Conservation (phyloP, 2,888 invertebrate species). For the Melieria crassipennis region DNA sequence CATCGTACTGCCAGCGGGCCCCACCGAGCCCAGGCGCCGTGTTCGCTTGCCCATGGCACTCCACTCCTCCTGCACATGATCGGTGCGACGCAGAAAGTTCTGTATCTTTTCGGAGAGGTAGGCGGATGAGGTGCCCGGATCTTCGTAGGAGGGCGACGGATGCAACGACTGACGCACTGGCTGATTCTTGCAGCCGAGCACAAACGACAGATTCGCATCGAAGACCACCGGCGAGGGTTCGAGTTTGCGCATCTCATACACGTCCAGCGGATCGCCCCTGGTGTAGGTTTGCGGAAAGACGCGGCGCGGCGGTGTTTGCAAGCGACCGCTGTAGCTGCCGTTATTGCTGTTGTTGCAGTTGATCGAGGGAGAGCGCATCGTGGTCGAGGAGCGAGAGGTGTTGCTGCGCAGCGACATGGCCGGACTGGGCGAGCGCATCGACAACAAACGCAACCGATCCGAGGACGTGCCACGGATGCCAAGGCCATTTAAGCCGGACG, state of each 20-base stretch:
- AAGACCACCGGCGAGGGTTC: conserved; percentile 84
- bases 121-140: conserved; percentile 81
- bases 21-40: conserved; percentile 57
- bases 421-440: conserved; percentile 71
- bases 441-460: conserved; percentile 50
- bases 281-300: conserved; percentile 74
- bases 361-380: conserved; percentile 38
- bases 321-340: conserved; percentile 25
- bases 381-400: conserved; percentile 51
- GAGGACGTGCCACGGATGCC: conserved; percentile 33
- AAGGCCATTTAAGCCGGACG: conserved; percentile 23
- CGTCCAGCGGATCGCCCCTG: conserved; percentile 66
- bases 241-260: conserved; percentile 72
- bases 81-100: conserved; percentile 82
- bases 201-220: conserved; percentile 83
- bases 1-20: conserved; percentile 25
- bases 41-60: conserved; percentile 71
- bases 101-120: conserved; percentile 80
- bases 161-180: conserved; percentile 75
- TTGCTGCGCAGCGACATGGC: conserved; percentile 56
- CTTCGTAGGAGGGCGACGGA: conserved; percentile 80
- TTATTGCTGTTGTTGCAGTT: conserved; percentile 16
- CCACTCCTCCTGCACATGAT: conserved; percentile 92
- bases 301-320: conserved; percentile 70
- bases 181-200: conserved; percentile 78